Percentiles rank a stretch among this genome's conserved stretches.
phyloP scores from a whole-genome alignment of 2,888 invertebrate species.

The Lamellibrachia satsuma region DNA sequence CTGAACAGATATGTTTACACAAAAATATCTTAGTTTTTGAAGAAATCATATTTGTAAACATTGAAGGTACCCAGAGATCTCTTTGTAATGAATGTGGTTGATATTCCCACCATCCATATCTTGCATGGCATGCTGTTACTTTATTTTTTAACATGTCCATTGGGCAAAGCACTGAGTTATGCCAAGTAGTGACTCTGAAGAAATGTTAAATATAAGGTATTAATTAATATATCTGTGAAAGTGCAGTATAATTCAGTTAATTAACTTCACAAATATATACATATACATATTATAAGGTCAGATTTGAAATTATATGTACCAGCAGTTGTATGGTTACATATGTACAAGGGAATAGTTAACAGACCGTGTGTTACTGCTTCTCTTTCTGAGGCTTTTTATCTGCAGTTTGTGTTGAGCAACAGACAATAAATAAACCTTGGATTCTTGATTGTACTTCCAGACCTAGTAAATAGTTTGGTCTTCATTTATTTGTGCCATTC shows the following conservation, averaged over 20 bases:
- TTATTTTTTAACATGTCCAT: neutral
- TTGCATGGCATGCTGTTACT: neutral
- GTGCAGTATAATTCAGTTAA: too few relatives aligned
- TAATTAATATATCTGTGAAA: too few relatives aligned
- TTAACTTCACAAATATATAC: too few relatives aligned
- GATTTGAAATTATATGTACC: neutral
- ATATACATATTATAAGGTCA: neutral
- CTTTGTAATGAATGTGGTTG: neutral
- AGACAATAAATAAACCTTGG: neutral
- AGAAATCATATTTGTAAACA: neutral
- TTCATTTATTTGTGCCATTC: conserved; percentile 14
- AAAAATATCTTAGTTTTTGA: neutral
- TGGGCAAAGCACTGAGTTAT: too few relatives aligned
- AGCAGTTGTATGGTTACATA: neutral
- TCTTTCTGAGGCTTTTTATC: neutral
- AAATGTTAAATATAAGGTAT: neutral
- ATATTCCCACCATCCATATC: neutral
- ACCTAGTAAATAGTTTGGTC: conserved; percentile 21
- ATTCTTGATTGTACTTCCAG: neutral
- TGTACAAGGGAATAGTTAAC: neutral
- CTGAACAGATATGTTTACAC: neutral
- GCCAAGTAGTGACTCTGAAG: too few relatives aligned
- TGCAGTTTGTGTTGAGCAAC: neutral
- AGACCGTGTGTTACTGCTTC: neutral
- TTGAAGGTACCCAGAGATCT: neutral